Base-by-base conservation (phyloP, 2,888 invertebrate species). In the Elegia similella region DNA sequence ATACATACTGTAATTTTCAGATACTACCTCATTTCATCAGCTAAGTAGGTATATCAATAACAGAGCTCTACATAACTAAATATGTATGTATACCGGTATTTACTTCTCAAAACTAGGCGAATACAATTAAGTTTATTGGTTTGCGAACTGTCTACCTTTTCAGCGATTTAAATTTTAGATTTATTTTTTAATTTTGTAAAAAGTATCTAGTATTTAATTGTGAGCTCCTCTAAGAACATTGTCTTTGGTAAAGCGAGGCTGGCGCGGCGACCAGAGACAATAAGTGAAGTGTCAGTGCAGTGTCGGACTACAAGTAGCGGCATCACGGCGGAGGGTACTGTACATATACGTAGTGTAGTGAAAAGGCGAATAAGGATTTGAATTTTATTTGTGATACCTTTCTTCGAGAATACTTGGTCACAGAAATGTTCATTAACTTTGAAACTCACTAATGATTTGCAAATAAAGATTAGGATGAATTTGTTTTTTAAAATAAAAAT, bases 321-420 rank as follows among this genome's bases (percentile, higher is more conserved):
- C 7, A 30, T 8, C 32, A 15, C 16, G 42, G 78, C 77, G 75
- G 79, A 84, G 80, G 80, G 81, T 82, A 79, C 71, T 86, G 86
- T 88, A 88, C 72, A 88, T 88, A 81, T 62, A n/a, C n/a, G 67
- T 78, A 76, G 73, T 73, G 34, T 50, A 71, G 59, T 74, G 74
- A 71, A 62, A 84, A 86, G 84, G 83, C 86, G 76, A 78, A 73
- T 80, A 78, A 83, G 88, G 88, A 89, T 89, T 89, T 89, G 89
- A 88, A 75, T 75, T 75, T 76, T 75, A 73, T 70, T 75, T 80
- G 76, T 78, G 76, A 79, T 80, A 75, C 15, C 42, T 75, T 66
- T 59, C 59, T 65, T 67, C 70, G 69, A 59, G 53, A 23, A 62
- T 58, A 68, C 68, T 67, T 70, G 69, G 58, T 58, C 59, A 58